Evolutionary conservation across 1,140 invertebrate species (phyloP).

Genomic region (Melitaea cinxia): DNA sequence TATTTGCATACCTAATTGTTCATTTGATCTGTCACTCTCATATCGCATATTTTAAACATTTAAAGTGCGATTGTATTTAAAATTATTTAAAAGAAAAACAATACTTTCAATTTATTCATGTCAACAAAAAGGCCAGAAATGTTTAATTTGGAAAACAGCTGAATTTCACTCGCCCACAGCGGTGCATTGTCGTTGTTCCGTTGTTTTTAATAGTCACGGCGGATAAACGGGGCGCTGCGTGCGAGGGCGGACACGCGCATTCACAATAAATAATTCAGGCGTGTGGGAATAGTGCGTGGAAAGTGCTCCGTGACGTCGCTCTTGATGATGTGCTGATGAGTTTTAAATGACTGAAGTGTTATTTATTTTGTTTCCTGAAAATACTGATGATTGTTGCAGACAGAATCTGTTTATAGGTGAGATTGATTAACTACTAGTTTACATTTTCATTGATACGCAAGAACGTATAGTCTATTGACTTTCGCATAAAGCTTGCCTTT

Average conservation of each 20-base stretch:
- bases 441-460: too few relatives aligned
- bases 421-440: too few relatives aligned
- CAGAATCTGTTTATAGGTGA: too few relatives aligned
- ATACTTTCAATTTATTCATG: neutral
- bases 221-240: neutral
- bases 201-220: constrained; percentile 1
- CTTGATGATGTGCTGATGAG: neutral
- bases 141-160: neutral
- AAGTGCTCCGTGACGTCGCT: neutral
- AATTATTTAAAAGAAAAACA: neutral
- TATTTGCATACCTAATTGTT: too few relatives aligned
- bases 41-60: too few relatives aligned
- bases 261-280: neutral
- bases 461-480: too few relatives aligned
- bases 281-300: neutral
- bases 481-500: too few relatives aligned
- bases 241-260: neutral
- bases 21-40: too few relatives aligned
- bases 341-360: neutral
- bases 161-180: neutral
- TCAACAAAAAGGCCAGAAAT: neutral
- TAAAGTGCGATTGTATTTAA: neutral
- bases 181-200: neutral
- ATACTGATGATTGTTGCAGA: too few relatives aligned
- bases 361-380: too few relatives aligned